Evolutionary conservation across 1,140 invertebrate genomes (phyloP).

Genomic region (Trialeurodes vaporariorum): DNA sequence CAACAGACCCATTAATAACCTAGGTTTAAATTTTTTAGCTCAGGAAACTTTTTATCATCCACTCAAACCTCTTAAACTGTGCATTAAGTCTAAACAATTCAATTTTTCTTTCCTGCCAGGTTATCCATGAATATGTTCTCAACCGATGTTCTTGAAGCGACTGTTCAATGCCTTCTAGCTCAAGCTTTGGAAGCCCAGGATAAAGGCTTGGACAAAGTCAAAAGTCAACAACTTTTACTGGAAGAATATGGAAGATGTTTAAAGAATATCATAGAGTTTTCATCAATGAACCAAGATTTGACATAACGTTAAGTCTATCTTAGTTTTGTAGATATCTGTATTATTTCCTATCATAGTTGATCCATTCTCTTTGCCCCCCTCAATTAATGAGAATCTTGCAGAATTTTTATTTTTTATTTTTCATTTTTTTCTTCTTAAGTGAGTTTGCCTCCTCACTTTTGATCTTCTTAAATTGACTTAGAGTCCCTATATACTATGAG

Average conservation of each 20-base stretch:
- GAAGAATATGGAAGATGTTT: slow-evolving; percentile 92
- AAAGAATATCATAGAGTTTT: slow-evolving; percentile 76
- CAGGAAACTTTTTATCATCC: too few species aligned
- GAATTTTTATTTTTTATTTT: too few species aligned
- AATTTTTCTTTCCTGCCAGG: slow-evolving; percentile 16
- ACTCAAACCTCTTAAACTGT: too few species aligned
- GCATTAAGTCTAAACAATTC: too few species aligned
- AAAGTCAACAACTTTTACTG: slow-evolving; percentile 74
- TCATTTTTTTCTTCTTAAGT: too few species aligned
- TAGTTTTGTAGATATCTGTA: neutral
- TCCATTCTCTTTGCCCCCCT: neutral
- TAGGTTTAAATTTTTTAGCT: too few species aligned
- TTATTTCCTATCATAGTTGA: neutral
- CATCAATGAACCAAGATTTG: slow-evolving; percentile 27
- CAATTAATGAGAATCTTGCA: too few species aligned
- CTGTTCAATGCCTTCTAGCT: slow-evolving; percentile 86
- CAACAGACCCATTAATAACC: too few species aligned
- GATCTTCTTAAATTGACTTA: too few species aligned
- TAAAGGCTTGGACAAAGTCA: slow-evolving; percentile 52
- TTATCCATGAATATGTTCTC: slow-evolving; percentile 82
- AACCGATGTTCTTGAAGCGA: slow-evolving; percentile 87
- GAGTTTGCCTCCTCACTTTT: too few species aligned
- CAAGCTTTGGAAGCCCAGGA: slow-evolving; percentile 64
- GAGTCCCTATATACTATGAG: too few species aligned
- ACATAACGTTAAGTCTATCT: neutral